Evolutionary conservation across 2,797 vertebrate species (phyloP), one percentile per base, ranked within the genome.

Genomic region (Garrulus glandarius): DNA sequence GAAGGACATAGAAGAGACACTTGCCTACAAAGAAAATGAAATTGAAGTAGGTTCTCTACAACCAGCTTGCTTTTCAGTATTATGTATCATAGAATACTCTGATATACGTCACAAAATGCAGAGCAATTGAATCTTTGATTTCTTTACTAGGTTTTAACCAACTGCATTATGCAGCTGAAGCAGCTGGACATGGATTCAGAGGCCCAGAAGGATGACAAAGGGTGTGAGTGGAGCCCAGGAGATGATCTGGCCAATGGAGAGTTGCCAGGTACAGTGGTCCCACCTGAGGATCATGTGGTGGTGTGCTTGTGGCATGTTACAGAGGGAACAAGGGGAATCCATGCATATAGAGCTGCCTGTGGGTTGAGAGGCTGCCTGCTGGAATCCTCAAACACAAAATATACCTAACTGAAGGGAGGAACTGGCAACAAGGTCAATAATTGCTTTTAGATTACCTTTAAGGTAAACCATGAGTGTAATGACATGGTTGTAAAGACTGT

Each of bases 1-100:
- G 96, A 99, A 99, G 71, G 99, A 99, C 67, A 88, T 99, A 89
- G 99, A 99, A 96, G 98, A 99, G 95, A 97, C 98, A 2, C 98
- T 99, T 55, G 98, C 98, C 76, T 98, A 99, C 83, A 99, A 99
- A 96, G 99, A 99, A 82, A 99, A 99, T 80, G 99, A 99, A 70
- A 98, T 99, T 41, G 98, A 99, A 96, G 99, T 99, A 95, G 89
- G 98, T 97, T 50, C 44, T 67, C 70, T 67, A 21, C 75, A 63
- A 81, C 10, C 19, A 34, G 46, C 15, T 59, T 71, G 50, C 12
- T 39, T 80, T 80, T 85, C 41, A 83, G 1, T 57, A 18, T 37
- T 76, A 7, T 7, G 5, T 10, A 7, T 67, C 5, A 7, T 65
- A 29, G 57, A 65, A 34, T 65, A 43, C 49, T 88, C 60, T 3